Evolutionary conservation across 2,888 invertebrate genomes (phyloP), one percentile per base, ranked within the genome.

Genomic region (Erynnis tages): DNA sequence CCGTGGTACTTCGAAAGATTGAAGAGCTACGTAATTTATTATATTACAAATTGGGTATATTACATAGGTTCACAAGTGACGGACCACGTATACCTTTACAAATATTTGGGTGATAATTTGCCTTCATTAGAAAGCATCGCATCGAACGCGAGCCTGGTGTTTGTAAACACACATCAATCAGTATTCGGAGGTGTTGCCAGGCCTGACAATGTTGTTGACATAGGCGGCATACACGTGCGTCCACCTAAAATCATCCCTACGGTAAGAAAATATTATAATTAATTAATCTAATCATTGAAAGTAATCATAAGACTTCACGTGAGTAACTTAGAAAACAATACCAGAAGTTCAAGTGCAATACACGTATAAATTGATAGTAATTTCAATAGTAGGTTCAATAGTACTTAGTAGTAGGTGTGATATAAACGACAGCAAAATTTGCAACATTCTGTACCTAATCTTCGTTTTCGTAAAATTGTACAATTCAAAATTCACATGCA

Each of bases 101-200:
- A 90, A 62, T 82, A 82, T 64, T 83, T 92, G 37, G 91, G 91
- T 1, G 76, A 91, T 10, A 80, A 88, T 21, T 65, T 92, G 14
- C 90, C 91, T 2, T 74, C 91, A n/a, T 76, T 94, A 34, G 79
- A 81, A 53, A 90, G 90, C 30, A 88, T 93, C 37, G 91, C 91
- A 1, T 81, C 82, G 5, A 91, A 92, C 50, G 90, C 91, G 0
- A 91, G 91, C 37, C 69, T 93, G 7, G 69, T 93, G 61, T 83
- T 94, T 65, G 90, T 92, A 57, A 94, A 94, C 80, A 92, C 92
- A 19, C 94, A 94, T 71, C 92, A 91, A 63, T 91, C 93, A 0
- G 70, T 93, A 16, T 90, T 91, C 60, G 92, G 93, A 8, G 90
- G 92, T 46, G 79, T 91, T 53, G 91, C 92, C 8, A 75, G 86